Evolutionary conservation across 2,888 invertebrate species (phyloP), one percentile per base, ranked within the genome.

Genomic region (Antheraea yamamai): DNA sequence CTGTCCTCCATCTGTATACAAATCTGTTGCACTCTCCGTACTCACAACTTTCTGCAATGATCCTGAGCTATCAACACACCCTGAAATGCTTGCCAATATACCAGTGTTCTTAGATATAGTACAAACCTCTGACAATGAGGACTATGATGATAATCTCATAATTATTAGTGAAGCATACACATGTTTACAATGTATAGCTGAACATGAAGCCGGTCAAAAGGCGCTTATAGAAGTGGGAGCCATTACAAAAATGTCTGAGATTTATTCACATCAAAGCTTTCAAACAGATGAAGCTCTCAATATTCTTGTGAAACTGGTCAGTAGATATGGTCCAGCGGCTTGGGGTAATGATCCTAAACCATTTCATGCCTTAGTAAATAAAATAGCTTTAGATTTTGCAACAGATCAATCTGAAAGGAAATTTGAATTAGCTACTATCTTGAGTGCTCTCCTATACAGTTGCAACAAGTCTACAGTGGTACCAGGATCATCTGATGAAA

Each of bases 201-300:
- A 96, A 79, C 96, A 96, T 87, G 96, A 96, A 83, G 96, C 97
- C 0, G 98, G 98, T 0, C 97, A 97, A 84, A 96, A 97, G 86
- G 97, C 97, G 0, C 93, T 98, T 1, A 95, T 98, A 66, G 96
- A 97, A 79, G 96, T 97, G 61, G 97, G 97, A 74, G 98, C 97
- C 18, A 96, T 98, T 76, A 96, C 96, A 0, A 97, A 97, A 90
- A 97, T 98, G 96, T 97, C 97, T 73, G 97, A 98, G 87, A 97
- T 98, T 80, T 98, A 98, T 88, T 96, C 97, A 0, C 97, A 97
- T 79, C 98, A 98, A 88, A 97, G 97, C 89, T 98, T 98, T 85
- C 98, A 98, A 89, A 98, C 98, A 0, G 98, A 98, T 86, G 97
- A 98, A 88, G 98, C 98, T 0, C 92, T 98, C 58, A 97, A 97